Evolutionary conservation across 1,140 invertebrate genomes (phyloP), one percentile per base, ranked within the genome.

Genomic region (Achroia grisella): DNA sequence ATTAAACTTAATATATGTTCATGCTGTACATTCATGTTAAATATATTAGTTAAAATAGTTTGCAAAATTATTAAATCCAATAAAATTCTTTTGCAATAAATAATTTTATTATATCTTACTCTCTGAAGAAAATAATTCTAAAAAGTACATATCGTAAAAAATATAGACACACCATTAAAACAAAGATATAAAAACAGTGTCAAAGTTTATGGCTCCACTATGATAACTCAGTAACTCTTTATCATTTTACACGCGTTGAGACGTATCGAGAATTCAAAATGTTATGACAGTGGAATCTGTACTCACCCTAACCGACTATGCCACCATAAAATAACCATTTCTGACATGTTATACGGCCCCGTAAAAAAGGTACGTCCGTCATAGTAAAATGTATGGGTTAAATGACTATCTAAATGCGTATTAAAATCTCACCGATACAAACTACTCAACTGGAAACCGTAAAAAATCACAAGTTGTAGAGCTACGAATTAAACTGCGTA

Each of bases 391-490:
- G 71, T 75, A 72, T 62, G 69, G 76, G 70, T 77, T 84, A 80
- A 80, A 80, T 65, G 63, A 67, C 57, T 70, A 71, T 76, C 72
- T 78, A 70, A 74, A 71, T 50, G 73, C 61, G 71, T 81, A 78
- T 82, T 85, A 85, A 85, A 85, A 77, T 77, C 65, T 62, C 60
- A 71, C 58, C 57, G 65, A 75, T 77, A 80, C 77, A 70, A 79
- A 80, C 77, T 77, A 79, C 54, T 80, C 61, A 60, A 65, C 46
- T 66, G 73, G 71, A 79, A 80, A 81, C 78, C 74, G 75, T 82
- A 78, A 77, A 81, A 72, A 78, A 80, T 74, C 53, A 52, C 6
- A 45, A 48, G 40, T 35, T 34, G 28, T 45, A 75, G 74, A 68
- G 39, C 13, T 68, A 37, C 4, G 41, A 61, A 48, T 32, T 6